Conservation (phyloP, 2,888 invertebrate species). For the Cephalotes varians region DNA sequence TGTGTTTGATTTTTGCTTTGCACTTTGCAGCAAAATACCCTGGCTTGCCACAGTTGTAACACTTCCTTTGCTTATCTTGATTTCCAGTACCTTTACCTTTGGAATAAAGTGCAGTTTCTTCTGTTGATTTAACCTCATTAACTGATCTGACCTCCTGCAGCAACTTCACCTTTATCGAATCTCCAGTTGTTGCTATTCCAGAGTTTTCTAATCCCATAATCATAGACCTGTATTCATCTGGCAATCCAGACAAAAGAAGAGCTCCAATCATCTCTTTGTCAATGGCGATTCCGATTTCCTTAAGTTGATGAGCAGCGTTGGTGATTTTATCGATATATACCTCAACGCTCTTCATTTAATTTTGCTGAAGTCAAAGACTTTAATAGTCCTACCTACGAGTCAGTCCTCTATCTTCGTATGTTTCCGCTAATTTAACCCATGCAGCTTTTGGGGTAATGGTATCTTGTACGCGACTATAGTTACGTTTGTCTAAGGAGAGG, state of each 20-base stretch:
- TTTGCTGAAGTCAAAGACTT: not conserved
- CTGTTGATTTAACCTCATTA: not conserved
- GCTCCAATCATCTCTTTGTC: not conserved
- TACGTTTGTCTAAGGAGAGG: not conserved
- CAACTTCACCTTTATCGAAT: not conserved
- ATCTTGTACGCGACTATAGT: not conserved
- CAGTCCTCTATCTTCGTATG: not conserved
- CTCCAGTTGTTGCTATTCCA: constrained; percentile 36
- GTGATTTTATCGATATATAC: not conserved
- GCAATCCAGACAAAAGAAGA: not conserved
- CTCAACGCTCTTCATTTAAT: not conserved
- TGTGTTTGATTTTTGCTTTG: not conserved
- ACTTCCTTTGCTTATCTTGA: not conserved
- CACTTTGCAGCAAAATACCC: not conserved
- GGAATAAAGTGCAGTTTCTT: not conserved
- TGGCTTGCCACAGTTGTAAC: not conserved
- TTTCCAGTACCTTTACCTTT: not conserved
- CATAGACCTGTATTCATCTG: not conserved
- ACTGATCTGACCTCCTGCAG: not conserved
- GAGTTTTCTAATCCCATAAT: constrained; percentile 7
- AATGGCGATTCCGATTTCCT: not conserved
- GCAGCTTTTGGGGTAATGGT: not conserved
- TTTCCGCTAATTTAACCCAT: not conserved
- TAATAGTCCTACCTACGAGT: not conserved
- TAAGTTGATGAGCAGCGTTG: not conserved